These are phyloP conservation scores for Enteromius paludinosus DNA, from an alignment of 2,797 vertebrate species.

Conservation along the genomic window DNA sequence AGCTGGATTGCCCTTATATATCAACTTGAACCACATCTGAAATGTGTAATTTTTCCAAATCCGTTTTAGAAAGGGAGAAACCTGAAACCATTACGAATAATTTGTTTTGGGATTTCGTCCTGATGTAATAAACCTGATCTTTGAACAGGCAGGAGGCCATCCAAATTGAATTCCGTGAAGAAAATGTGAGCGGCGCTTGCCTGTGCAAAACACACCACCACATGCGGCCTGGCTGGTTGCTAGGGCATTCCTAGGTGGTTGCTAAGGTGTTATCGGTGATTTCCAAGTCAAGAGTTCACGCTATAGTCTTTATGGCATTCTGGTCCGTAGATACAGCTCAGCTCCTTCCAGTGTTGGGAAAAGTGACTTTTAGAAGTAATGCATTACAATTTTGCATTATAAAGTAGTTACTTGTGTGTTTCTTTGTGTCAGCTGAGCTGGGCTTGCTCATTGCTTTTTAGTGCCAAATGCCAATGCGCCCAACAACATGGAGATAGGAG, in stretches of 20 bases:
- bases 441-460: not conserved
- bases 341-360: not conserved
- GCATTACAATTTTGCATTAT: not conserved
- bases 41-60: not conserved
- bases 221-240: not conserved
- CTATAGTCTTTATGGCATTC: not conserved
- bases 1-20: not conserved
- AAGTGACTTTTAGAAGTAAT: not conserved
- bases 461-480: not conserved
- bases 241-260: constrained; percentile 7
- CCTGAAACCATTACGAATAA: not conserved
- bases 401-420: not conserved
- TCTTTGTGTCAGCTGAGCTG: not conserved
- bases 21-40: not conserved
- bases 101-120: not conserved
- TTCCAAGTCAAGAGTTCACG: constrained; percentile 2
- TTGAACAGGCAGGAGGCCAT: constrained; percentile 38
- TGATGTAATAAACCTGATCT: constrained; percentile 51
- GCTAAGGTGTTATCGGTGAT: not conserved
- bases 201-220: not conserved
- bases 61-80: not conserved
- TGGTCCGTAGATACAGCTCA: not conserved
- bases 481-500: not conserved
- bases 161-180: not conserved
- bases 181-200: not conserved